Percentiles rank a stretch among this genome's conserved stretches.
Conservation (phyloP, 2,888 invertebrate species). For the Ochropleura plecta region DNA sequence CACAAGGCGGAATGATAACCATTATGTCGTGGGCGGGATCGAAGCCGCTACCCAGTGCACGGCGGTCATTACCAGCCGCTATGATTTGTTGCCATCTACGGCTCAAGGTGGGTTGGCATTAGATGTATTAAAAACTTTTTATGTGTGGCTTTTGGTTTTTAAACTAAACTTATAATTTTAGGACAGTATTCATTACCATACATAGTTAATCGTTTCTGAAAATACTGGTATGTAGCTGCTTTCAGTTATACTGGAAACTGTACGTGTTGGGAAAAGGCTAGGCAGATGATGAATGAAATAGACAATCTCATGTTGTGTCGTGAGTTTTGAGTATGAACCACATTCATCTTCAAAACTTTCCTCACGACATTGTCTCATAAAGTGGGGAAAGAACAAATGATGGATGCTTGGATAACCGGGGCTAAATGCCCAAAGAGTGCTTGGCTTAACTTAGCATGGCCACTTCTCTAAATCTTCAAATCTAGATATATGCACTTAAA, state of each 20-base stretch:
- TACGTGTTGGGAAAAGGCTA: no score
- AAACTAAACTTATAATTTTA: conserved; percentile 18
- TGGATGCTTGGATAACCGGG: background rate
- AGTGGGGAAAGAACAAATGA: background rate
- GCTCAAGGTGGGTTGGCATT: conserved; percentile 59
- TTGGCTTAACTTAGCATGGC: background rate
- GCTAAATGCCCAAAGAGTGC: no score
- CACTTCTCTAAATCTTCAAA: background rate
- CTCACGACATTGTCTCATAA: no score
- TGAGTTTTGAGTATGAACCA: no score
- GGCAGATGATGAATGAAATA: no score
- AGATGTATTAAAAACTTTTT: conserved; percentile 52
- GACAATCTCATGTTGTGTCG: no score
- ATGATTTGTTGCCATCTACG: conserved; percentile 64
- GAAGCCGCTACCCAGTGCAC: conserved; percentile 69
- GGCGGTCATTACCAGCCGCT: conserved; percentile 64
- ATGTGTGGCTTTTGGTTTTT: conserved; percentile 24
- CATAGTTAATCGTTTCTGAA: background rate
- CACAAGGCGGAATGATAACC: conserved; percentile 69
- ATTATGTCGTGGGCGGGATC: conserved; percentile 75
- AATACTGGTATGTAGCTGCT: no score
- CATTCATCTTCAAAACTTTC: no score
- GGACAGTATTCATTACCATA: background rate
- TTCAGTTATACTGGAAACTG: no score
- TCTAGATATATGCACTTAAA: no score